phyloP scores from a whole-genome alignment of 92 coral and sea anemone species.

The Epizoanthus rinbou region DNA sequence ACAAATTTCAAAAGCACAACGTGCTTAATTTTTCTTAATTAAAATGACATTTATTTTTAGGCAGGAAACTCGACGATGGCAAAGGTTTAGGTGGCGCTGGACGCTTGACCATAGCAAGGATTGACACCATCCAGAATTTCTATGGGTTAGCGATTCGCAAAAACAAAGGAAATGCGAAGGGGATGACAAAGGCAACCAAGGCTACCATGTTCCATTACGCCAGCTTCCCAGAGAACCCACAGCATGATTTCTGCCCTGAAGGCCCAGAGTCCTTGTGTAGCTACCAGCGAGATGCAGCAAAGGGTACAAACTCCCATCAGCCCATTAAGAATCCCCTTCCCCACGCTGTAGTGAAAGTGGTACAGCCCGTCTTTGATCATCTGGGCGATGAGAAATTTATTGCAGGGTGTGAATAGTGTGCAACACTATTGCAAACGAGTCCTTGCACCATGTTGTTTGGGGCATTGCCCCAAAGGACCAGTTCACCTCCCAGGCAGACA shows the following conservation, averaged over 20 bases:
- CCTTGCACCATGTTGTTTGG: conserved; percentile 57
- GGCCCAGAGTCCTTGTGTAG: conserved; percentile 57
- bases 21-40: too few species aligned
- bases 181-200: conserved; percentile 55
- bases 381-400: conserved; percentile 36
- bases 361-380: conserved; percentile 38
- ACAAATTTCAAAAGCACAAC: too few species aligned
- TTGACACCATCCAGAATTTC: conserved; percentile 49
- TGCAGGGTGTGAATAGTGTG: conserved; percentile 45
- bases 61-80: conserved; percentile 25
- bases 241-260: conserved; percentile 54
- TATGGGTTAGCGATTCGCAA: conserved; percentile 54
- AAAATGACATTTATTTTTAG: neutral
- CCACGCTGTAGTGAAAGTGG: conserved; percentile 54
- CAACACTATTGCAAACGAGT: too few species aligned
- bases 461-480: conserved; percentile 65
- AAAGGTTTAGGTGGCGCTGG: neutral
- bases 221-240: neutral
- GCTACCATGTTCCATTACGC: conserved; percentile 30
- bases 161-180: conserved; percentile 49
- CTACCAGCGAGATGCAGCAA: conserved; percentile 54
- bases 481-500: conserved; percentile 52
- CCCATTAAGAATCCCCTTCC: conserved; percentile 47
- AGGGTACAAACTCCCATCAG: conserved; percentile 30
- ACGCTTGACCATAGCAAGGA: conserved; percentile 34